A percentile compares a stretch with the other conserved stretches of the same genome.
Conservation (phyloP, 2,888 invertebrate species). For the Trichacis sp. region DNA sequence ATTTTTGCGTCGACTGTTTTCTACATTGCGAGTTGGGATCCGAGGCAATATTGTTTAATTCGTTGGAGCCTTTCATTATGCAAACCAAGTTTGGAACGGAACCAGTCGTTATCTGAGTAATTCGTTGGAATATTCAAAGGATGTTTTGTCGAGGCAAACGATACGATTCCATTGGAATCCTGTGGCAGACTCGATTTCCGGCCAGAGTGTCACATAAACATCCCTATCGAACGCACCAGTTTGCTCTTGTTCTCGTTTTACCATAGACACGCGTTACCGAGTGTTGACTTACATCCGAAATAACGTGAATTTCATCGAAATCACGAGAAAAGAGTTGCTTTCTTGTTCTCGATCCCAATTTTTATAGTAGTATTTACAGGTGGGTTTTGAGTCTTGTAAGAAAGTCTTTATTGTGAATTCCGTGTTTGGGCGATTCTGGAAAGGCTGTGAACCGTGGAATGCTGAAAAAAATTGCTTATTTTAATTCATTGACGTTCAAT, state of each 20-base stretch:
- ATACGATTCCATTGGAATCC: slow-evolving; percentile 43
- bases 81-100: slow-evolving; percentile 31
- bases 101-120: slow-evolving; percentile 39
- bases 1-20: too few species aligned
- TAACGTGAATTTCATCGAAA: slow-evolving; percentile 33
- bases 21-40: too few species aligned
- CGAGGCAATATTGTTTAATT: background rate
- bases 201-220: slow-evolving; percentile 47
- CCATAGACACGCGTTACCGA: slow-evolving; percentile 13
- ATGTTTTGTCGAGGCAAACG: slow-evolving; percentile 31
- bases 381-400: too few species aligned
- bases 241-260: slow-evolving; percentile 13
- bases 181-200: slow-evolving; percentile 42
- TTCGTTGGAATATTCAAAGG: slow-evolving; percentile 40
- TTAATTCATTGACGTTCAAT: too few species aligned
- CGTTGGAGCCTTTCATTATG: background rate
- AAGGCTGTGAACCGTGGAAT: too few species aligned
- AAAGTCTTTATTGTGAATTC: too few species aligned
- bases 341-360: too few species aligned
- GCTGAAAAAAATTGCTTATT: too few species aligned
- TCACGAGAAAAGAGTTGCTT: too few species aligned
- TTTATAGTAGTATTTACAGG: too few species aligned
- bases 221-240: slow-evolving; percentile 37
- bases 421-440: too few species aligned
- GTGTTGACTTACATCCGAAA: slow-evolving; percentile 30